Evolutionary conservation across 2,888 invertebrate species (phyloP), one percentile per base, ranked within the genome.

Genomic region (Mythimna loreyi): DNA sequence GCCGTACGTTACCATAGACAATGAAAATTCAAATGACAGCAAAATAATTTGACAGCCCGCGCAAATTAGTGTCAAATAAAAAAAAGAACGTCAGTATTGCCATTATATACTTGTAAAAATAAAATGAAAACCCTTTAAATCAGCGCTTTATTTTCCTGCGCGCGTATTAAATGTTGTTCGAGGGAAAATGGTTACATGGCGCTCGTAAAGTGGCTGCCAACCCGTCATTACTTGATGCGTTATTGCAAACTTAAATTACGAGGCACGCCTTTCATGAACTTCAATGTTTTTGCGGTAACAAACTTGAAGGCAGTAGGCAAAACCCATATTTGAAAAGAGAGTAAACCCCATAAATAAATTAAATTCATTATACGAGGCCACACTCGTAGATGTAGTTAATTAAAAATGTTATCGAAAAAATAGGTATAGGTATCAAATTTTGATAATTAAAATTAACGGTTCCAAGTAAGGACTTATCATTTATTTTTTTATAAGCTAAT

Each of bases 181-280:
- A 68, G 59, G 65, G 77, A 81, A 81, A 82, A 81, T 75, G 72
- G 77, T 75, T 79, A 72, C 74, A 74, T 66, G 75, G 60, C 63
- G 72, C 40, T 79, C 84, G 77, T 84, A 83, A 83, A 81, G 64
- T 76, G 74, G 72, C 77, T 78, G 76, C 79, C 79, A 79, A 72
- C 82, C 75, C 62, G 56, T 77, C 74, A 79, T 82, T 81, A 79
- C 84, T 67, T 71, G 81, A 72, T 72, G 68, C 79, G 72, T 79
- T 82, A 82, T 79, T 84, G 82, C 80, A 45, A 79, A 73, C 67
- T 76, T 71, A 75, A 75, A 73, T 81, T 81, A 80, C 80, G 70
- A 81, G 67, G 53, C 65, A 65, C 70, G 72, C 67, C 66, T 75
- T 72, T 67, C 67, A 60, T 70, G 76, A 60, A 74, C 79, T 78